Percentiles rank a stretch among this genome's conserved stretches.
Conservation (phyloP, 2,113 vertebrate genomes). For the Pelusios castaneus region DNA sequence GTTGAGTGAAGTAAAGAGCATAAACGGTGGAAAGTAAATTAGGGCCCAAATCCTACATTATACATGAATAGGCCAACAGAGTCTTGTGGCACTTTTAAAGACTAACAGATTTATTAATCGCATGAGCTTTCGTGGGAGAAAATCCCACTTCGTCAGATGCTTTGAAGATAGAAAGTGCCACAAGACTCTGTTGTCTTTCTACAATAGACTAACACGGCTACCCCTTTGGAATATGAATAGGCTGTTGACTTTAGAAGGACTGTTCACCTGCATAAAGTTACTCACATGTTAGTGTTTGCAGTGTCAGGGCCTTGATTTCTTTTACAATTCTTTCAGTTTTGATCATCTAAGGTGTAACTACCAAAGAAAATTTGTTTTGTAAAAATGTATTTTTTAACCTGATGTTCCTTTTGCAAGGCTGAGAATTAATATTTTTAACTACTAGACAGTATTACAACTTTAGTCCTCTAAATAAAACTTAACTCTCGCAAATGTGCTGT, state of each 20-base stretch:
- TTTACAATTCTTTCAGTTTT: neutral
- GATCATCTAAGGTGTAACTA: neutral
- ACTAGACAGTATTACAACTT: neutral
- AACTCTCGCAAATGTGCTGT: neutral
- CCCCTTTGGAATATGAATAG: no score
- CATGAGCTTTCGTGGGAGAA: no score
- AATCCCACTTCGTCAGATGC: no score
- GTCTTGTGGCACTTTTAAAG: no score
- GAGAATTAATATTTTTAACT: neutral
- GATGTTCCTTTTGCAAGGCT: neutral
- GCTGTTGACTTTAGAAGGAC: neutral
- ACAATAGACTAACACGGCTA: no score
- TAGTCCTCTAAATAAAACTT: neutral
- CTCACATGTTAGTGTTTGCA: neutral
- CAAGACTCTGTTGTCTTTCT: no score
- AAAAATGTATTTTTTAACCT: neutral
- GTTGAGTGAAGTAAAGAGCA: neutral
- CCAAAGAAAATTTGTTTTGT: fast-evolving
- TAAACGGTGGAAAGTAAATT: neutral
- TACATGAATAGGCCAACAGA: neutral
- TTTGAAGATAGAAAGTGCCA: no score
- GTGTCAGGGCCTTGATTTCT: neutral
- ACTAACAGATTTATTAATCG: no score
- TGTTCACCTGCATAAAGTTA: neutral
- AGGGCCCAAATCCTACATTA: neutral